Base-by-base conservation (phyloP, 2,113 vertebrate genomes). In the Damaliscus lunatus region DNA sequence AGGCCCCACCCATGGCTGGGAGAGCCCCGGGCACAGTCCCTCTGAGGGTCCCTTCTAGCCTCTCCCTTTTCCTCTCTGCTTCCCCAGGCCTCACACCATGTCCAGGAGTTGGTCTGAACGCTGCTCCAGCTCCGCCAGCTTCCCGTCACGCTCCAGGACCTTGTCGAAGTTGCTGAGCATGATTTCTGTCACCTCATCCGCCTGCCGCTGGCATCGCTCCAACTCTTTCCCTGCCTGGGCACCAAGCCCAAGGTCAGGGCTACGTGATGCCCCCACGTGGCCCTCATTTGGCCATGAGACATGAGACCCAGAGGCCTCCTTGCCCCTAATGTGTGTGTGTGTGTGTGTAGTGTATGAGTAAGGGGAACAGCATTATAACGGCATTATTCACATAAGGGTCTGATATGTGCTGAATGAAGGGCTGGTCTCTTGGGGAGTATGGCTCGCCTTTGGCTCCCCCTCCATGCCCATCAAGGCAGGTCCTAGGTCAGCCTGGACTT, bases 101-200 rank as follows among this genome's bases (percentile, higher is more conserved):
- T 97, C 62, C 52, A 97, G 96, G 29, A 99, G 98, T 95, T 98
- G 97, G 21, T 97, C 92, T 2, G 99, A 98, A 4, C 99, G 97
- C 55, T 81, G 89, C 25, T 99, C 98, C 88, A 99, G 97, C 2
- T 98, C 97, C 0, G 82, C 13, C 25, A 99, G 97, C 50, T 99
- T 99, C 33, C 92, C 98, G 0, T 98, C 98, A 0, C 99, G 98
- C 33, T 99, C 99, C 96, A 99, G 91, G 36, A 98, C 98, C 83
- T 98, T 98, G 19, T 55, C 77, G 4, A 97, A 97, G 94, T 99
- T 99, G 36, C 97, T 94, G 46, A 97, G 91, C 99, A 99, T 99
- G 88, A 99, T 98, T 85, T 98, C 97, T 0, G 97, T 97, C 97
- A 99, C 98, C 55, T 98, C 98, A 0, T 98, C 98, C 0, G 98